Conservation (phyloP, 2,888 invertebrate species). For the Yponomeuta cagnagella region DNA sequence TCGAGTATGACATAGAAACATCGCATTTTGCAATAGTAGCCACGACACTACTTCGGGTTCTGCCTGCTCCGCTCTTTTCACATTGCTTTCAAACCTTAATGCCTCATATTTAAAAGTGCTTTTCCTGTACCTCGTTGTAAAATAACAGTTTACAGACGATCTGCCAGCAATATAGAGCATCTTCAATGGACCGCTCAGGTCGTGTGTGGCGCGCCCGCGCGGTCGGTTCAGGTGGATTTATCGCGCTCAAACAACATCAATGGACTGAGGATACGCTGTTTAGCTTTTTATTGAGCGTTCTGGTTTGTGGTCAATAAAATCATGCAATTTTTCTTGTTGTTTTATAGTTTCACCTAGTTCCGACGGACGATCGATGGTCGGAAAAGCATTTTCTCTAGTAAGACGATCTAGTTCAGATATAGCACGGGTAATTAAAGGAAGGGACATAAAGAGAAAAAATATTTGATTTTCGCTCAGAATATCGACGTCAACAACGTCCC, state of each 20-base stretch:
- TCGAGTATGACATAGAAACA: too few species aligned
- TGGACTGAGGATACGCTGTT: background rate
- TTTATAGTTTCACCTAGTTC: background rate
- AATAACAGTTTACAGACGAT: background rate
- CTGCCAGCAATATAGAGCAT: background rate
- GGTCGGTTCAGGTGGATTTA: background rate
- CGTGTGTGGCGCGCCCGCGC: background rate
- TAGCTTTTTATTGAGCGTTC: background rate
- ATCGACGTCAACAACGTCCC: too few species aligned
- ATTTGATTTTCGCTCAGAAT: too few species aligned
- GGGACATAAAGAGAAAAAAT: too few species aligned
- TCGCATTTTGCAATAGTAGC: too few species aligned
- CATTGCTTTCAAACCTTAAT: background rate
- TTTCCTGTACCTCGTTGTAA: background rate
- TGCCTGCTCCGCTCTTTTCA: too few species aligned
- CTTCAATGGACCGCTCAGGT: background rate
- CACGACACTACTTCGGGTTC: too few species aligned
- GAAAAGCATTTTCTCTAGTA: too few species aligned
- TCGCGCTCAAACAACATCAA: background rate
- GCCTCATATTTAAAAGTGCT: background rate
- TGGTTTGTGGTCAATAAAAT: background rate
- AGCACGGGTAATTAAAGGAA: too few species aligned
- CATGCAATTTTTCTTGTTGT: background rate
- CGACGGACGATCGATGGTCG: background rate
- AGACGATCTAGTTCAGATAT: too few species aligned